A percentile compares a stretch with the other conserved stretches of the same genome.
These are phyloP conservation scores for Picathartes gymnocephalus DNA, from an alignment of 2,113 vertebrate species.

Conservation along the genomic window DNA sequence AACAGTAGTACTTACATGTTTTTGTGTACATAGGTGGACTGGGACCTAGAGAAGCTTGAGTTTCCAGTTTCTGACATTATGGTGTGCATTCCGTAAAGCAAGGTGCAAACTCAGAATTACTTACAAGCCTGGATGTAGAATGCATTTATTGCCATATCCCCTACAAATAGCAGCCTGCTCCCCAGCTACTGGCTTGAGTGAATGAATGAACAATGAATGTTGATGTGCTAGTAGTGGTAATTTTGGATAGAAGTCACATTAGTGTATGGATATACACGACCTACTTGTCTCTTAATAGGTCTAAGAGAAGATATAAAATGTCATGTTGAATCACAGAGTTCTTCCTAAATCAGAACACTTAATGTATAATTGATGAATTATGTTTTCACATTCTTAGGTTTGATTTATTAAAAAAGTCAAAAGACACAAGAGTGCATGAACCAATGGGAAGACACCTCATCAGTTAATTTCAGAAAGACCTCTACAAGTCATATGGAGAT, in stretches of 20 bases:
- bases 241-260: background rate
- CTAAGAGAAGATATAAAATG: background rate
- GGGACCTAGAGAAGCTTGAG: background rate
- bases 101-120: background rate
- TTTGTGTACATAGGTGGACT: background rate
- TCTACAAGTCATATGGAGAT: background rate
- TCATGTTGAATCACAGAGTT: background rate
- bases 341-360: background rate
- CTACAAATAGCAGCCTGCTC: background rate
- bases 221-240: rapidly evolving
- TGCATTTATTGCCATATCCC: background rate
- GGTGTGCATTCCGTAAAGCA: background rate
- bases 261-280: background rate
- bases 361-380: background rate
- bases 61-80: background rate
- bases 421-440: background rate
- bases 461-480: background rate
- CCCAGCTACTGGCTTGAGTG: background rate
- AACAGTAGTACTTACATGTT: background rate
- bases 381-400: background rate
- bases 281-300: background rate
- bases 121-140: background rate
- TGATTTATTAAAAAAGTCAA: background rate
- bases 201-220: background rate
- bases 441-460: background rate